phyloP scores from a whole-genome alignment of 2,797 vertebrate genomes.

The Cuculus canorus region DNA sequence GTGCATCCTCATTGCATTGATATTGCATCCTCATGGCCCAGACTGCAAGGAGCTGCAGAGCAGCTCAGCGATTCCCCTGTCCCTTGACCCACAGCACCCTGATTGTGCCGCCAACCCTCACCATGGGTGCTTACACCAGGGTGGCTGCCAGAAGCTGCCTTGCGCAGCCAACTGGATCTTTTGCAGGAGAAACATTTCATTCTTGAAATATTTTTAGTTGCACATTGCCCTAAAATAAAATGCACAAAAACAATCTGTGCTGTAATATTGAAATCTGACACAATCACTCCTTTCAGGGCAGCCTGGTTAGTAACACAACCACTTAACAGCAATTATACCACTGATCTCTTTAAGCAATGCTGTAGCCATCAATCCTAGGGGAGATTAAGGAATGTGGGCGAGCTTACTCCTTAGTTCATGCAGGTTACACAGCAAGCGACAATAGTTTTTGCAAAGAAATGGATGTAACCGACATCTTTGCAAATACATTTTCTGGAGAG shows the following conservation, averaged over 20 bases:
- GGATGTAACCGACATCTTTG: background rate
- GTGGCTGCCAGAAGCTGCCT: background rate
- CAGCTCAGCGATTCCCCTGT: background rate
- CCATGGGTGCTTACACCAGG: accelerated
- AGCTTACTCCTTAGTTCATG: background rate
- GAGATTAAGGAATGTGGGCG: background rate
- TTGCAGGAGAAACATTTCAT: background rate
- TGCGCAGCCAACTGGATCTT: background rate
- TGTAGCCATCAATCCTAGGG: background rate
- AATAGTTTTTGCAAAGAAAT: background rate
- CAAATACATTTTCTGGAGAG: background rate
- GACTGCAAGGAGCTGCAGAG: background rate
- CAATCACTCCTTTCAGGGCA: background rate
- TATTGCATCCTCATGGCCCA: background rate
- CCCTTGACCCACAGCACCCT: background rate
- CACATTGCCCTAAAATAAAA: slow-evolving; percentile 37
- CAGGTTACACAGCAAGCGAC: background rate
- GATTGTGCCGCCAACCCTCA: accelerated
- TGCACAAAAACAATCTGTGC: slow-evolving; percentile 26
- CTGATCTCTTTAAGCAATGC: background rate
- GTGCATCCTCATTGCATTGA: background rate
- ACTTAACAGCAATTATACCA: background rate
- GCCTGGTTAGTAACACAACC: background rate
- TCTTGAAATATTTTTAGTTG: slow-evolving; percentile 27
- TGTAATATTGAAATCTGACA: slow-evolving; percentile 23